These are phyloP conservation scores for Ophion costatus DNA, from an alignment of 2,888 invertebrate genomes.

Conservation along the genomic window DNA sequence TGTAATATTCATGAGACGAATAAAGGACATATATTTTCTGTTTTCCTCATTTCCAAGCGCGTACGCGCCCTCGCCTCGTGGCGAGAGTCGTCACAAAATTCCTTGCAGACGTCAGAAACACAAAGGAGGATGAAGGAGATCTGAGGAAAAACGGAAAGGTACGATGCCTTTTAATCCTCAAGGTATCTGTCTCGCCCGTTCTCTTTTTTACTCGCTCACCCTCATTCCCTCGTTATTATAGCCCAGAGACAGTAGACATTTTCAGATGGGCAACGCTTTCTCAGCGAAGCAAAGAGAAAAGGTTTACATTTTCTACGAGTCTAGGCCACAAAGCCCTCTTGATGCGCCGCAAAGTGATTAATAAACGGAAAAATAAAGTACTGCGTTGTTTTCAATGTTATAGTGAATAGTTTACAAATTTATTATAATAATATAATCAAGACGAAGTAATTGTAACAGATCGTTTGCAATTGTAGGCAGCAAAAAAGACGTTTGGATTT, in stretches of 20 bases:
- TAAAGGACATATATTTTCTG: conserved; percentile 35
- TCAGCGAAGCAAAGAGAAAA: conserved; percentile 1
- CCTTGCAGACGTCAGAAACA: conserved; percentile 5
- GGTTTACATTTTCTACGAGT: conserved; percentile 25
- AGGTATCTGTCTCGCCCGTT: background rate
- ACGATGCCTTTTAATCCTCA: background rate
- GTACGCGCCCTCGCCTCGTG: background rate
- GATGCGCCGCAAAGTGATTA: too few relatives aligned
- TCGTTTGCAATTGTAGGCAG: too few relatives aligned
- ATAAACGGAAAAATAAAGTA: too few relatives aligned
- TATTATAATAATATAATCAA: too few relatives aligned
- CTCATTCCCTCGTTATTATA: background rate
- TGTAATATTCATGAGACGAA: conserved; percentile 45
- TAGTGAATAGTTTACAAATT: too few relatives aligned
- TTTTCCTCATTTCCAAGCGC: conserved; percentile 35
- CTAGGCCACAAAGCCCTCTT: background rate
- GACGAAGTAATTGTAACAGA: too few relatives aligned
- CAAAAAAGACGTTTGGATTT: too few relatives aligned
- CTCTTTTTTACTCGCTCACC: too few relatives aligned
- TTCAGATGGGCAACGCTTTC: conserved; percentile 8
- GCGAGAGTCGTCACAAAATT: conserved; percentile 39
- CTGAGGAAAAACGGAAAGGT: background rate
- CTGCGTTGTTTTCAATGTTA: too few relatives aligned
- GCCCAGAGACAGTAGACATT: conserved; percentile 37
- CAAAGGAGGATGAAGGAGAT: conserved; percentile 11